Evolutionary conservation across 2,113 vertebrate species (phyloP).

Genomic region (Pycnonotus jocosus): DNA sequence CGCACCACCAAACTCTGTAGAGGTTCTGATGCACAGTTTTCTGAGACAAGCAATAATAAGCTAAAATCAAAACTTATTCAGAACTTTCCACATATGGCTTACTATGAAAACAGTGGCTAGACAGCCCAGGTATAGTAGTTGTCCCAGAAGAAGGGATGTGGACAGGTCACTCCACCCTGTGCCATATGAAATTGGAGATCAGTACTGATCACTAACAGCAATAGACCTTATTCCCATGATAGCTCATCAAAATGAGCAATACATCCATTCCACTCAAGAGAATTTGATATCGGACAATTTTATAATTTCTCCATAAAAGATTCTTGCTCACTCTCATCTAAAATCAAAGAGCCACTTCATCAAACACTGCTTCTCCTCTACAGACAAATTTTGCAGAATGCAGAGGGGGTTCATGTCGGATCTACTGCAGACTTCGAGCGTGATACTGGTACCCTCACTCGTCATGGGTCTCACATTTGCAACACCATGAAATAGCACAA

Average conservation of each 20-base stretch:
- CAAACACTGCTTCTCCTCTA: not conserved
- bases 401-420: fast-evolving
- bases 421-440: not conserved
- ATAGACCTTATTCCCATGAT: not conserved
- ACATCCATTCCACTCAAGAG: not conserved
- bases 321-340: not conserved
- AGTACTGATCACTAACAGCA: not conserved
- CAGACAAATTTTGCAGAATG: not conserved
- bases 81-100: not conserved
- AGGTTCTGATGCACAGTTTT: not conserved
- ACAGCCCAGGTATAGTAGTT: not conserved
- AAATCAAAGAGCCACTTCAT: not conserved
- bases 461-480: not conserved
- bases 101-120: not conserved
- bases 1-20: not conserved
- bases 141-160: not conserved
- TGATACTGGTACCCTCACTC: not conserved
- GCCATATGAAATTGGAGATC: not conserved
- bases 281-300: not conserved
- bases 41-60: not conserved
- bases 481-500: not conserved
- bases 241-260: not conserved
- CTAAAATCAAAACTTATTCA: not conserved
- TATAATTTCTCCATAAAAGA: not conserved
- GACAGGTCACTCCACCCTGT: not conserved